These are phyloP conservation scores for Diadema setosum DNA, from an alignment of 35 echinoderm and acorn worm species.

Conservation along the genomic window DNA sequence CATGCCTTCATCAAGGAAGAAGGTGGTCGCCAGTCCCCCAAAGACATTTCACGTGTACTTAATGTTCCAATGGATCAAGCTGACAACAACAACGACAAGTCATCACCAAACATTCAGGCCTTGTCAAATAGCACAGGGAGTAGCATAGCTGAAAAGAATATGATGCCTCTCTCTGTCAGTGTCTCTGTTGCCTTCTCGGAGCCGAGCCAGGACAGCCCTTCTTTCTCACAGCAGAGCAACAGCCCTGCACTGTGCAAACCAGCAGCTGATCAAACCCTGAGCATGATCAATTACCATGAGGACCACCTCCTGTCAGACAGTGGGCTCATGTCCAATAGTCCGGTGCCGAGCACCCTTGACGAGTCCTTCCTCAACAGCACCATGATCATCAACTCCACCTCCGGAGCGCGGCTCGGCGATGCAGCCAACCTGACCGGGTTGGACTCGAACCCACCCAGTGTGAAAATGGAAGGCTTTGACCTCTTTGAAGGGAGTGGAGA, in stretches of 20 bases:
- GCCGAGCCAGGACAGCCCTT: conserved; percentile 65
- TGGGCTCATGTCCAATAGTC: conserved; percentile 63
- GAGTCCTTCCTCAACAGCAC: conserved; percentile 73
- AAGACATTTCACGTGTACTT: background rate
- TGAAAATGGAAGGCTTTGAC: conserved; percentile 86
- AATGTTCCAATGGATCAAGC: conserved; percentile 15
- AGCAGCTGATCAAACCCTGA: conserved; percentile 76
- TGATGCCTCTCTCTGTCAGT: conserved; percentile 74
- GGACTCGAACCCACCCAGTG: conserved; percentile 78
- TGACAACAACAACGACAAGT: conserved; percentile 79
- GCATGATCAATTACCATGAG: conserved; percentile 87
- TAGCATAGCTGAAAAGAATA: conserved; percentile 23
- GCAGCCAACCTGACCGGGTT: conserved; percentile 50
- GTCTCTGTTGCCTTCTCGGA: conserved; percentile 68
- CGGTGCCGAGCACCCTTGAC: conserved; percentile 57
- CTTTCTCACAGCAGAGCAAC: conserved; percentile 67
- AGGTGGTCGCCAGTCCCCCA: background rate
- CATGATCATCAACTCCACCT: conserved; percentile 21
- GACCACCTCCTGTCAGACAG: conserved; percentile 72
- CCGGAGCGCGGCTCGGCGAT: conserved; percentile 47
- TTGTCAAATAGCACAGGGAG: conserved; percentile 42
- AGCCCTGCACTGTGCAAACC: conserved; percentile 68
- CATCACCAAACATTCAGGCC: conserved; percentile 45
- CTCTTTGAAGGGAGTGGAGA: conserved; percentile 71
- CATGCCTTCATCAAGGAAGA: background rate